A percentile compares a stretch with the other conserved stretches of the same genome.
Conservation (phyloP, 2,888 invertebrate species). For the Nycteola revayana region DNA sequence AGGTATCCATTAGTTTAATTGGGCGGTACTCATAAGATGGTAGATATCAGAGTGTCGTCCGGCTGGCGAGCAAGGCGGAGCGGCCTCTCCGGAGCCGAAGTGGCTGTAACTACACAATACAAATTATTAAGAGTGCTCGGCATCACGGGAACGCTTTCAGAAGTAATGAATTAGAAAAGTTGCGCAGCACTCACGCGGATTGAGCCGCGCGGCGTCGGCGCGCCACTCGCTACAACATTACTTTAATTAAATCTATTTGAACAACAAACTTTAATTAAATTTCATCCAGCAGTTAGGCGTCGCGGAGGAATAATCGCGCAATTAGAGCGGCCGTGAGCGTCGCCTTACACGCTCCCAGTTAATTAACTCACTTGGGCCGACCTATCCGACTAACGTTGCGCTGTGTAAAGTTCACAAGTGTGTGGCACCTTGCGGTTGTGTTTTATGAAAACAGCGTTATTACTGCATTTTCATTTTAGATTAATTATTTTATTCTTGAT, state of each 20-base stretch:
- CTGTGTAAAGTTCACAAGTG: constrained; percentile 42
- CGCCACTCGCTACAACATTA: constrained; percentile 78
- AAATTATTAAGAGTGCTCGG: constrained; percentile 81
- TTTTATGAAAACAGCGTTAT: too few species aligned
- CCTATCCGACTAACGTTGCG: constrained; percentile 52
- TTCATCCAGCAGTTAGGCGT: constrained; percentile 82
- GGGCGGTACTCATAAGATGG: constrained; percentile 33
- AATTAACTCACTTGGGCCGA: constrained; percentile 79
- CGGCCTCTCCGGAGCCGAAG: constrained; percentile 34
- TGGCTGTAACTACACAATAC: constrained; percentile 76
- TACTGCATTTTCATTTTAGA: too few species aligned
- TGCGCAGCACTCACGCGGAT: constrained; percentile 81
- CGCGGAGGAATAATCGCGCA: constrained; percentile 81
- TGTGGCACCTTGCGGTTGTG: too few species aligned
- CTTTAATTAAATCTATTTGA: constrained; percentile 84
- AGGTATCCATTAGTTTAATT: constrained; percentile 49
- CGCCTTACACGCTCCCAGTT: constrained; percentile 80
- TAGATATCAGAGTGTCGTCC: constrained; percentile 42
- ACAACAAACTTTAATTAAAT: constrained; percentile 84
- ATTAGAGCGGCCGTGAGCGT: constrained; percentile 81
- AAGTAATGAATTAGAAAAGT: constrained; percentile 83
- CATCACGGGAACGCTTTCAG: constrained; percentile 81
- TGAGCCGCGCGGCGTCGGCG: constrained; percentile 71
- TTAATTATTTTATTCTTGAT: too few species aligned
- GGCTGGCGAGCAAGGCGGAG: constrained; percentile 7